phyloP scores from a whole-genome alignment of 2,888 invertebrate genomes.

The Exocentrus adspersus region DNA sequence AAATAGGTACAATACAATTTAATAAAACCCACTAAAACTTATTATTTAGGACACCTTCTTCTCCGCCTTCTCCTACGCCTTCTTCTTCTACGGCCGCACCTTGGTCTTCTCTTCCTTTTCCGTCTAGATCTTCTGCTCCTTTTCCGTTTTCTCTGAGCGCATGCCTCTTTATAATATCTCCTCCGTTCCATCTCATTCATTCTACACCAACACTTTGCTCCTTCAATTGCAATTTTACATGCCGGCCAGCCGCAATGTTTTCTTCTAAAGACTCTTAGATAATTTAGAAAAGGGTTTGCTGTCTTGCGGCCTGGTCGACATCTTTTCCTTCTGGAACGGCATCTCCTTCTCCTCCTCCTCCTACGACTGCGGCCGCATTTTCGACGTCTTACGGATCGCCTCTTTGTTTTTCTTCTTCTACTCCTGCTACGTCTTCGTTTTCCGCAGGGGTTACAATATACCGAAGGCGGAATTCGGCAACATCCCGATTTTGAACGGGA shows the following conservation, averaged over 20 bases:
- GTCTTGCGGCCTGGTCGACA: constrained; percentile 23
- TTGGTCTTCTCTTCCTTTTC: constrained; percentile 25
- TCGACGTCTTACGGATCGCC: too few relatives aligned
- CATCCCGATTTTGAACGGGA: constrained; percentile 14
- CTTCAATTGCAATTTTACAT: constrained; percentile 49
- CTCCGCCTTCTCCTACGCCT: neutral
- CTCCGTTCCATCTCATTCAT: constrained; percentile 40
- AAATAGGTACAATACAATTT: neutral
- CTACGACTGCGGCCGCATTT: neutral
- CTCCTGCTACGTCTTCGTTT: neutral
- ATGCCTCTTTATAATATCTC: constrained; percentile 28
- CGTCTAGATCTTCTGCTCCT: constrained; percentile 13
- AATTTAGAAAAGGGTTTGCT: constrained; percentile 52
- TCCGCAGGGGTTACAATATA: constrained; percentile 2
- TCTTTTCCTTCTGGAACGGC: neutral
- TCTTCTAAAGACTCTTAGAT: constrained; percentile 45
- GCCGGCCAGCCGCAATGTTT: constrained; percentile 48
- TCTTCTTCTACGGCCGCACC: constrained; percentile 1
- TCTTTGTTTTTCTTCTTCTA: too few relatives aligned
- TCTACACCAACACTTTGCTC: constrained; percentile 49
- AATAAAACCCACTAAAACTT: neutral
- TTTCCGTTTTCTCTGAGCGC: neutral
- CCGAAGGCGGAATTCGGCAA: neutral
- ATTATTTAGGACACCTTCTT: neutral
- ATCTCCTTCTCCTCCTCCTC: neutral